A percentile compares a stretch with the other conserved stretches of the same genome.
phyloP scores from a whole-genome alignment of 2,113 vertebrate genomes.

The Eira barbara region DNA sequence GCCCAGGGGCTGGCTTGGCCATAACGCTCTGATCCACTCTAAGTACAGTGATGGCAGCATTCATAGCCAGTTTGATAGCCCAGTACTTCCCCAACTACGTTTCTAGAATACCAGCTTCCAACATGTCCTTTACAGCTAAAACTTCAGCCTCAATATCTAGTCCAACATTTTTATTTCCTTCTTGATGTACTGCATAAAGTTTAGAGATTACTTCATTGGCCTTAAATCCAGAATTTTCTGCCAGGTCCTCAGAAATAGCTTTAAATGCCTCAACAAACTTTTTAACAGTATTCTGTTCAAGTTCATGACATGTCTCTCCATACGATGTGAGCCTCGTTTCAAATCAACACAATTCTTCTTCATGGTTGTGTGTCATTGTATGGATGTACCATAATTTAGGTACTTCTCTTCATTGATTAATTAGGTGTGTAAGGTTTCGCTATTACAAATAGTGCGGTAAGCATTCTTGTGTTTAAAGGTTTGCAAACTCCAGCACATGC shows the following conservation, averaged over 20 bases:
- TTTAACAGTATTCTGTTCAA: slow-evolving; percentile 98
- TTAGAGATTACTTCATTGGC: slow-evolving; percentile 92
- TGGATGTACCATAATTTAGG: background rate
- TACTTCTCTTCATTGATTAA: background rate
- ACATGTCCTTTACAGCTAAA: slow-evolving; percentile 93
- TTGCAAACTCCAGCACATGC: background rate
- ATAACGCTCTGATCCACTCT: slow-evolving; percentile 99
- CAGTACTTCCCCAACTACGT: slow-evolving; percentile 94
- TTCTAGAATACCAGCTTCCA: slow-evolving; percentile 91
- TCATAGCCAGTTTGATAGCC: slow-evolving; percentile 96
- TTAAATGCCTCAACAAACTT: slow-evolving; percentile 98
- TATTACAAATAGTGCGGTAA: background rate
- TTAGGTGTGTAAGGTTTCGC: background rate
- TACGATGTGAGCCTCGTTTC: background rate
- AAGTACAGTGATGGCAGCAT: slow-evolving; percentile 94
- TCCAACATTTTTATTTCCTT: background rate
- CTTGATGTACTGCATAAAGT: background rate
- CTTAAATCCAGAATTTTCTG: slow-evolving; percentile 96
- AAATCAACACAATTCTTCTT: background rate
- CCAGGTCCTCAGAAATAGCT: slow-evolving; percentile 92
- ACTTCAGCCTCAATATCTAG: slow-evolving; percentile 89
- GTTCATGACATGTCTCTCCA: slow-evolving; percentile 92
- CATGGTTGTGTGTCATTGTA: background rate
- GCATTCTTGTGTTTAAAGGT: background rate
- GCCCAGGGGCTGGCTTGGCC: slow-evolving; percentile 97